phyloP scores from a whole-genome alignment of 1,140 invertebrate species.

The Cyrtorhinus lividipennis region DNA sequence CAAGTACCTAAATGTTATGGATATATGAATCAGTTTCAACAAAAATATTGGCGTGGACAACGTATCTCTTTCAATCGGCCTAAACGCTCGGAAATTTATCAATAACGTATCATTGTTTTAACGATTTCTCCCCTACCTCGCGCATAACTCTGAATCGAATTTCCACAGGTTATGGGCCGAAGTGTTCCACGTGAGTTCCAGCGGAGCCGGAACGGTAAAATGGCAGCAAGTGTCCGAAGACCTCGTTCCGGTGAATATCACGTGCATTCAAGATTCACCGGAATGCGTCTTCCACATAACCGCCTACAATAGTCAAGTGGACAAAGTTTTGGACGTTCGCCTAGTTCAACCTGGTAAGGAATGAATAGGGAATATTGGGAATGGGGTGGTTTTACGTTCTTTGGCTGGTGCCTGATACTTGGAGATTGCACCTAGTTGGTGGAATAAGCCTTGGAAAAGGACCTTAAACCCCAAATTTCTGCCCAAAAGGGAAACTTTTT shows the following conservation, averaged over 20 bases:
- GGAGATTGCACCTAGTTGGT: too few relatives aligned
- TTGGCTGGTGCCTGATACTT: too few relatives aligned
- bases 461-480: too few relatives aligned
- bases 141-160: too few relatives aligned
- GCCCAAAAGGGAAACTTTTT: too few relatives aligned
- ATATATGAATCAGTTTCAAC: too few relatives aligned
- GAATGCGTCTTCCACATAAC: slow-evolving; percentile 96
- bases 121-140: slow-evolving; percentile 28
- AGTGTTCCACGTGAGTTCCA: slow-evolving; percentile 88
- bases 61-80: too few relatives aligned
- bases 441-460: too few relatives aligned
- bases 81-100: too few relatives aligned
- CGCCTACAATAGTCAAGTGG: slow-evolving; percentile 94
- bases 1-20: too few relatives aligned
- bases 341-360: slow-evolving; percentile 88
- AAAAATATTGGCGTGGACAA: too few relatives aligned
- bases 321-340: slow-evolving; percentile 93
- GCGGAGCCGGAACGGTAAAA: slow-evolving; percentile 73
- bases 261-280: slow-evolving; percentile 88
- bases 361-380: background rate
- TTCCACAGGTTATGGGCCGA: slow-evolving; percentile 93
- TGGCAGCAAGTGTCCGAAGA: slow-evolving; percentile 97
- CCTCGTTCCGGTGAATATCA: slow-evolving; percentile 93
- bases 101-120: background rate
- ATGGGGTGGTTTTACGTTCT: background rate